Percentiles rank a stretch among this genome's conserved stretches.
phyloP scores from a whole-genome alignment of 2,113 vertebrate species.

The Tiliqua scincoides region DNA sequence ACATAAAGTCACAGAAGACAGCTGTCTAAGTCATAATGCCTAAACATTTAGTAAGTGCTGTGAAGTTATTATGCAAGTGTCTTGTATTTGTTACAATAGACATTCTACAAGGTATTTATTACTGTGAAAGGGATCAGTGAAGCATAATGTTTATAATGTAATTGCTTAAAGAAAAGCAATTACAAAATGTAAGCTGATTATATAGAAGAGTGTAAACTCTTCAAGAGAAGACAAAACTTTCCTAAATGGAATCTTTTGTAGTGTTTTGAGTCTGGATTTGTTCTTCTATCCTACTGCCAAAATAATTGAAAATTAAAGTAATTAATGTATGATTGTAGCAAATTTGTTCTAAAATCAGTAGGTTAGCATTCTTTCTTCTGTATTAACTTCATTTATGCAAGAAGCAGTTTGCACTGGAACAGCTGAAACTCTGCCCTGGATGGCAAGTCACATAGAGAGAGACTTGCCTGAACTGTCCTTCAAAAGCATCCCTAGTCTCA shows the following conservation, averaged over 20 bases:
- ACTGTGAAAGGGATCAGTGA: neutral
- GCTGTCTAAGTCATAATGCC: neutral
- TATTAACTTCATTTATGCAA: neutral
- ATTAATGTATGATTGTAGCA: neutral
- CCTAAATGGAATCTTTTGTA: neutral
- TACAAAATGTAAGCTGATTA: neutral
- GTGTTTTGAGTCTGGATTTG: neutral
- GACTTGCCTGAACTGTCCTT: neutral
- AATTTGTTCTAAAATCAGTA: neutral
- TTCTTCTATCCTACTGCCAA: neutral
- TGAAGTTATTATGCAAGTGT: slow-evolving; percentile 1
- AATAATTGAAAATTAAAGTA: neutral
- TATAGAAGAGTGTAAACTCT: neutral
- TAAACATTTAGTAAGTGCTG: neutral
- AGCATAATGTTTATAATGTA: neutral
- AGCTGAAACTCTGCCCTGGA: neutral
- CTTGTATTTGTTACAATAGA: neutral
- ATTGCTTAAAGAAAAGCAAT: neutral
- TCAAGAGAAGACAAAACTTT: neutral
- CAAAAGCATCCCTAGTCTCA: neutral
- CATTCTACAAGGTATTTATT: neutral
- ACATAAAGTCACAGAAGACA: neutral
- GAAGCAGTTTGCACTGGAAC: neutral
- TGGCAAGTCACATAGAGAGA: neutral
- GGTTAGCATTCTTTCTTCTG: neutral